phyloP scores from a whole-genome alignment of 2,888 invertebrate species.

The Tenthredo distinguenda region DNA sequence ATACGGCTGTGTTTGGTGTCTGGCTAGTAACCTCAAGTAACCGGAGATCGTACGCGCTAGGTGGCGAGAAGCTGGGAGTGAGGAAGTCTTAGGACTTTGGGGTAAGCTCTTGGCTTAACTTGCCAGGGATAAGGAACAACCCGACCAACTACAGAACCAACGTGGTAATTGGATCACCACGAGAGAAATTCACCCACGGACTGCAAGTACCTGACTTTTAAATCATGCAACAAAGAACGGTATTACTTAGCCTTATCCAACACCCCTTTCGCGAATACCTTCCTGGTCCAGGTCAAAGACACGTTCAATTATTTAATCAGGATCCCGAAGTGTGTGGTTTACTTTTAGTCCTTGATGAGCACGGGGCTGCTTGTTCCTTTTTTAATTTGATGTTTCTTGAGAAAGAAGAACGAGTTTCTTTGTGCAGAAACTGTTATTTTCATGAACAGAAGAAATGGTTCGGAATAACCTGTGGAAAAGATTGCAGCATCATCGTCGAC shows the following conservation, averaged over 20 bases:
- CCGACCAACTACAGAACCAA: slow-evolving; percentile 52
- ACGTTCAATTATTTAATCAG: background rate
- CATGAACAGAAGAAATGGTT: background rate
- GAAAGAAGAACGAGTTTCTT: background rate
- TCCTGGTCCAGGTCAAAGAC: background rate
- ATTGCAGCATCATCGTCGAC: background rate
- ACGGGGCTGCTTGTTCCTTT: background rate
- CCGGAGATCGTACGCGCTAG: slow-evolving; percentile 48
- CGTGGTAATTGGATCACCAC: slow-evolving; percentile 50
- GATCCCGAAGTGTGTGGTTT: background rate
- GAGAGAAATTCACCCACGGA: slow-evolving; percentile 18
- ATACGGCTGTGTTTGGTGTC: slow-evolving; percentile 50
- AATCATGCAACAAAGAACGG: slow-evolving; percentile 13
- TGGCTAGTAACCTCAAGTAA: slow-evolving; percentile 51
- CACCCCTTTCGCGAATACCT: background rate
- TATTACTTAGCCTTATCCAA: background rate
- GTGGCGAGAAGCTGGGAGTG: slow-evolving; percentile 49
- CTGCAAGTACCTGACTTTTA: background rate
- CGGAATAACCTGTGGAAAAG: background rate
- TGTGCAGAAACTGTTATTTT: background rate
- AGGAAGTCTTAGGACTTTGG: slow-evolving; percentile 55
- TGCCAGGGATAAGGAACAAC: slow-evolving; percentile 49
- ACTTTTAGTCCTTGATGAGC: background rate
- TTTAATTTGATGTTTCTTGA: background rate
- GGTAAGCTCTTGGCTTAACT: slow-evolving; percentile 50